These are phyloP conservation scores for Betta splendens DNA, from an alignment of 2,797 vertebrate species.

Conservation along the genomic window DNA sequence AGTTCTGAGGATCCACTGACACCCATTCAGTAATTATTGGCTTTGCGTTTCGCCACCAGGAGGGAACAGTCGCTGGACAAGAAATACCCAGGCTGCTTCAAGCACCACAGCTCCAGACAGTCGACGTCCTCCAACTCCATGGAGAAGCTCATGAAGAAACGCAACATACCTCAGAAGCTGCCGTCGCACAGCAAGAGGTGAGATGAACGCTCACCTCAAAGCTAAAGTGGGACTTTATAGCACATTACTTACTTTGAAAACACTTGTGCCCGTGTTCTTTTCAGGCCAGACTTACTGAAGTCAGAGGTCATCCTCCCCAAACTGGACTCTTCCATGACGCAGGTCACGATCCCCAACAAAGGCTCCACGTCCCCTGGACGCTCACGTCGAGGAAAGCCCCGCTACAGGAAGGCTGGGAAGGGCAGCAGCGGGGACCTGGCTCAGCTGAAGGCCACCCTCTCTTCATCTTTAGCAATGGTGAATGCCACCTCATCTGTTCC, in stretches of 20 bases:
- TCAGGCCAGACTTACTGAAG: conserved; percentile 93
- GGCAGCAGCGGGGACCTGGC: conserved; percentile 90
- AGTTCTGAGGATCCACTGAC: conserved; percentile 3
- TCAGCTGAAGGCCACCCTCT: conserved; percentile 82
- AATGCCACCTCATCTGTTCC: conserved; percentile 70
- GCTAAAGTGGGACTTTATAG: not conserved
- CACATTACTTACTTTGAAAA: not conserved
- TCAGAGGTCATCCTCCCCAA: conserved; percentile 93
- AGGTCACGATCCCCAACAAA: conserved; percentile 91
- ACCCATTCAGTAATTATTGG: conserved; percentile 37
- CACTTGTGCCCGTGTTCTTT: conserved; percentile 11
- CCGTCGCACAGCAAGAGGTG: conserved; percentile 91
- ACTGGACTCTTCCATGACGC: conserved; percentile 90
- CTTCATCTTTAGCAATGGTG: conserved; percentile 75
- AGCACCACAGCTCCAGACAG: conserved; percentile 85
- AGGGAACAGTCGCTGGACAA: conserved; percentile 95
- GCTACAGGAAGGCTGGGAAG: conserved; percentile 89
- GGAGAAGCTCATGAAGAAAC: conserved; percentile 96
- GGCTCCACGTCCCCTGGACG: conserved; percentile 91
- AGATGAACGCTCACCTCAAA: conserved; percentile 15
- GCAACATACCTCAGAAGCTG: conserved; percentile 92
- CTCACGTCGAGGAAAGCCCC: conserved; percentile 89
- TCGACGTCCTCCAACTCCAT: conserved; percentile 90
- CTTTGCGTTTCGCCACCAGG: conserved; percentile 75
- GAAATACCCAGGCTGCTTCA: conserved; percentile 90